Evolutionary conservation across 2,797 vertebrate genomes (phyloP), one percentile per base, ranked within the genome.

Genomic region (Ctenochaetus hawaiiensis): DNA sequence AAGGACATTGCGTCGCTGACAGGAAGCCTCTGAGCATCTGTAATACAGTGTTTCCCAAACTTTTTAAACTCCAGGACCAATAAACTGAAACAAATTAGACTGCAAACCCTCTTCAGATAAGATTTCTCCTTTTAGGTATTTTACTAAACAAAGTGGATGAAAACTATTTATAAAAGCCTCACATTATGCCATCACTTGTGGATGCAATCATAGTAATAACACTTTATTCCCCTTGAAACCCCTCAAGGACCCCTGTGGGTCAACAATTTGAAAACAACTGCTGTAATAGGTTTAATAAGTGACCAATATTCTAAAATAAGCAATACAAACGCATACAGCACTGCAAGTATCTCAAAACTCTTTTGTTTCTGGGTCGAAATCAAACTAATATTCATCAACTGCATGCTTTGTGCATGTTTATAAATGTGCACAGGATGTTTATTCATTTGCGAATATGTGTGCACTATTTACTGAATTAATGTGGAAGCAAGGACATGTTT

Each of bases 381-480:
- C 23, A 68, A 66, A 56, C 17, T 26, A 30, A 11, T 7, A 30
- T 22, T 67, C n/a, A 56, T 54, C 1, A 39, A 68, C 75, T 16
- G 23, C 12, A 39, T 37, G 23, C 34, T 63, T 59, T 59, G 6
- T 8, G 49, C n/a, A 10, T 63, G 61, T 87, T 87, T 81, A 80
- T 23, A 78, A 6, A 77, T 69, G 12, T 77, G 52, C 54, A 78
- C 72, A 82, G 78, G 73, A 83, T 81, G 75, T 81, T 87, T 72
- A 86, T 67, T 78, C 53, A 58, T 67, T 39, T 68, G 39, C 74
- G 48, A 67, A 59, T 44, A 49, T 39, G 16, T 63, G 12, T 68
- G 39, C 41, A 54, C 18, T 64, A 10, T 49, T 58, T 5, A 51
- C 18, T 16, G 69, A 60, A 53, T 44, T n/a, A 73, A 65, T 49